Conservation (phyloP, 2,888 invertebrate species). For the Malthinus seriepunctatus region DNA sequence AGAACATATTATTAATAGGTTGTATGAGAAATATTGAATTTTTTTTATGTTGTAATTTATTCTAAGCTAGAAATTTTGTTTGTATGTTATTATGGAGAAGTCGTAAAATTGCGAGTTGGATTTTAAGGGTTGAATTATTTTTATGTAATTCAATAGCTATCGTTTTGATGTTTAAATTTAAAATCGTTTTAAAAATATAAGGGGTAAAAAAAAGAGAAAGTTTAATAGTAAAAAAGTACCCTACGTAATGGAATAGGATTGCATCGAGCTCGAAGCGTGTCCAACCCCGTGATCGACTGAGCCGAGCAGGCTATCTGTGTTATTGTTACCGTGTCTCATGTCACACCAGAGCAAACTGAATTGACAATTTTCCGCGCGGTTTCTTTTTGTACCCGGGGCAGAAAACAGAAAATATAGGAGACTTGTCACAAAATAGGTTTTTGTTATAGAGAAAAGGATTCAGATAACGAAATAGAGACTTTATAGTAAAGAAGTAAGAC, state of each 20-base stretch:
- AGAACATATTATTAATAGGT: too few species aligned
- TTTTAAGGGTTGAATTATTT: too few species aligned
- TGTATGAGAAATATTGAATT: too few species aligned
- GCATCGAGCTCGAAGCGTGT: conserved; percentile 36
- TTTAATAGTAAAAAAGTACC: conserved; percentile 27
- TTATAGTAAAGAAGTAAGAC: conserved; percentile 42
- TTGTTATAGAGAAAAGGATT: conserved; percentile 36
- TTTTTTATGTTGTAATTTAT: too few species aligned
- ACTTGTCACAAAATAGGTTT: conserved; percentile 46
- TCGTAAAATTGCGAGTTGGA: too few species aligned
- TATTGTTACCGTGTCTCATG: conserved; percentile 51
- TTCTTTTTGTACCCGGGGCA: conserved; percentile 58
- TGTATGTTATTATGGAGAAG: too few species aligned
- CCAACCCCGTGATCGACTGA: conserved; percentile 36
- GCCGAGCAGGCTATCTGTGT: conserved; percentile 41
- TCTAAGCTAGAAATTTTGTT: too few species aligned
- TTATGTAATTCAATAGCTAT: not conserved
- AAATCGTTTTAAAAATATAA: conserved; percentile 1
- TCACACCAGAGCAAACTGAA: conserved; percentile 55
- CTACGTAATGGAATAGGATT: conserved; percentile 36
- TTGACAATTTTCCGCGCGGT: conserved; percentile 74
- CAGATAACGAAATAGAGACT: conserved; percentile 51
- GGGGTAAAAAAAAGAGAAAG: conserved; percentile 4
- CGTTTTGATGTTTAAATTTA: not conserved
- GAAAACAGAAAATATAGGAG: conserved; percentile 48